Percentiles rank a stretch among this genome's conserved stretches.
Evolutionary conservation across 2,888 invertebrate species (phyloP).

Genomic region (Marasmarcha lunaedactyla): DNA sequence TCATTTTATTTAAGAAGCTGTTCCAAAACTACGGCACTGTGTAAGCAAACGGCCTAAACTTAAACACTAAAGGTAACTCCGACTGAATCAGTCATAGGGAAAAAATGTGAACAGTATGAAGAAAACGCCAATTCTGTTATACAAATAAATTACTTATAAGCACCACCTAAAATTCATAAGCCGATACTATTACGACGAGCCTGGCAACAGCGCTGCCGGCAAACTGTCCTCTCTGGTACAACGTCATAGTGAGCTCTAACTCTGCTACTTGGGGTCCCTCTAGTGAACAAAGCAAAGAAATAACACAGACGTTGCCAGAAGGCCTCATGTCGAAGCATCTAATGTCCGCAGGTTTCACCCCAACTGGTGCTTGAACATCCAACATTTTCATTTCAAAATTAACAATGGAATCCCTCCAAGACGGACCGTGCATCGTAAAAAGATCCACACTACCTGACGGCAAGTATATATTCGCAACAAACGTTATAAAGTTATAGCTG

Average conservation of each 20-base stretch:
- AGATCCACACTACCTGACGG: conserved; percentile 74
- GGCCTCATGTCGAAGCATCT: conserved; percentile 73
- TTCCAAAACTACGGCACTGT: too few species aligned
- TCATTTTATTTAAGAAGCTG: too few species aligned
- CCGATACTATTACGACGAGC: conserved; percentile 86
- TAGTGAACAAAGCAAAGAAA: conserved; percentile 79
- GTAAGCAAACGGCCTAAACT: too few species aligned
- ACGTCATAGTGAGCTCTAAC: conserved; percentile 86
- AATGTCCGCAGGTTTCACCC: conserved; percentile 66
- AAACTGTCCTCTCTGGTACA: conserved; percentile 78
- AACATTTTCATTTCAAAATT: conserved; percentile 83
- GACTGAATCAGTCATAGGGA: too few species aligned
- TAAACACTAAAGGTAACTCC: too few species aligned
- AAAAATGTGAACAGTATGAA: too few species aligned
- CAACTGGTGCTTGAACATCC: conserved; percentile 73
- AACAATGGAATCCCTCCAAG: conserved; percentile 77
- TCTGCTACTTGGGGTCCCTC: conserved; percentile 93
- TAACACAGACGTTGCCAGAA: conserved; percentile 76
- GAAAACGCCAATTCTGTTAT: too few species aligned
- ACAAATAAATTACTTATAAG: too few species aligned
- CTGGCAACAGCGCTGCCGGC: conserved; percentile 87
- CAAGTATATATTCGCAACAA: conserved; percentile 85
- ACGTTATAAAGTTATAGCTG: conserved; percentile 93
- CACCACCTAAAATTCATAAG: conserved; percentile 72
- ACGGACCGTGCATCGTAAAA: conserved; percentile 90